Percentiles rank a stretch among this genome's conserved stretches.
These are phyloP conservation scores for Pangasius djambal DNA, from an alignment of 2,797 vertebrate genomes.

Conservation along the genomic window DNA sequence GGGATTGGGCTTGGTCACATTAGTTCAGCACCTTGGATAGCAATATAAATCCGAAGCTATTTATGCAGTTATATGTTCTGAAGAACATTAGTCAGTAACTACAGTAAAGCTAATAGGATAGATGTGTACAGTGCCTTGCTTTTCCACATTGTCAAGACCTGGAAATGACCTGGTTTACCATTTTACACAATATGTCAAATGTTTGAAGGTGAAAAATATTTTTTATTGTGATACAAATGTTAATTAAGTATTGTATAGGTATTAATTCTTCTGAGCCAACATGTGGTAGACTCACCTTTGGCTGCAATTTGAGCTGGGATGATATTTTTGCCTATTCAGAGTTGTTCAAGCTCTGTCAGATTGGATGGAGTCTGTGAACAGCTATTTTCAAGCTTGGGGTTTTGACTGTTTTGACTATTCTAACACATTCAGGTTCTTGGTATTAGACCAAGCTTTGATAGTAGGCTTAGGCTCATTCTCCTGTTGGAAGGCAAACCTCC, in stretches of 20 bases:
- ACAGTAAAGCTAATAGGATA: neutral
- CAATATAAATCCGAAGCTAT: neutral
- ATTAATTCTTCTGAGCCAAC: no score
- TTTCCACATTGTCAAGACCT: no score
- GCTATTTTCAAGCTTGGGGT: neutral
- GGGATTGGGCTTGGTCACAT: neutral
- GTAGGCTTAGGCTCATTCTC: neutral
- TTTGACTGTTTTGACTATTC: neutral
- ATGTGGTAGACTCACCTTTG: no score
- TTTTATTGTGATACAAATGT: neutral
- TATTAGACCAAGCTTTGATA: neutral
- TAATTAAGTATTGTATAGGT: no score
- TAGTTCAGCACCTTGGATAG: conserved; percentile 72
- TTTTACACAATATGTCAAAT: neutral
- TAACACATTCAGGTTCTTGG: neutral
- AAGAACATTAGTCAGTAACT: neutral
- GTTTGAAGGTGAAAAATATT: neutral
- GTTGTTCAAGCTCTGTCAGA: no score
- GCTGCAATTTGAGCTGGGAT: no score
- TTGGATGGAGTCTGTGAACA: neutral
- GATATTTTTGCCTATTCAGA: no score
- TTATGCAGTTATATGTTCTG: neutral
- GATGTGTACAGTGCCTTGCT: no score
- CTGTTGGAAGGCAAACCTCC: neutral
- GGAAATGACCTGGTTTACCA: neutral